Evolutionary conservation across 2,113 vertebrate genomes (phyloP).

Genomic region (Thalassarche chlororhynchos): DNA sequence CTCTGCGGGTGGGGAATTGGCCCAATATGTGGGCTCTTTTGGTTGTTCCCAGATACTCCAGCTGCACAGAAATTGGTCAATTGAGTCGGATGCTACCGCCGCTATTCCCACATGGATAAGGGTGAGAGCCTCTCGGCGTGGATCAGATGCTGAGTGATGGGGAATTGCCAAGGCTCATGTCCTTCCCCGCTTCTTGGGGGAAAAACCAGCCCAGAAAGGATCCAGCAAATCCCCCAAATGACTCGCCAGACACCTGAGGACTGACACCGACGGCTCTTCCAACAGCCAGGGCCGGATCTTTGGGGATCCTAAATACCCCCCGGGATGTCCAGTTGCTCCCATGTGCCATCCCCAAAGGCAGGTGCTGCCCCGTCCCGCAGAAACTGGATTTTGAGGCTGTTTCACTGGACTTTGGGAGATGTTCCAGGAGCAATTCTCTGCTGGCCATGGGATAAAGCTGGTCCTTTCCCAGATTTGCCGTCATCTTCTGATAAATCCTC

Average conservation of each 20-base stretch:
- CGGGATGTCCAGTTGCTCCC: accelerated
- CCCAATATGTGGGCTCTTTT: accelerated
- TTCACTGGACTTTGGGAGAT: background rate
- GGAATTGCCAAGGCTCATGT: background rate
- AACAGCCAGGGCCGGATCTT: accelerated
- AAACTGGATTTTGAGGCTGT: background rate
- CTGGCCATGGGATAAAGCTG: background rate
- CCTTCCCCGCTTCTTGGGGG: background rate
- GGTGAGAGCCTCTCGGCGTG: accelerated
- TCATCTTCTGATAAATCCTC: background rate
- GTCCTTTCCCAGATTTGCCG: background rate
- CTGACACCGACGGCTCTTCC: background rate
- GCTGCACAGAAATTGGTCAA: background rate
- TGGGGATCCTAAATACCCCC: background rate
- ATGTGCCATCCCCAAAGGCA: accelerated
- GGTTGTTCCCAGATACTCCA: background rate
- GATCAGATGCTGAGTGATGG: accelerated
- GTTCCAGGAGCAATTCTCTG: background rate
- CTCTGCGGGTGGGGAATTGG: background rate
- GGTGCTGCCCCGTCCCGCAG: accelerated
- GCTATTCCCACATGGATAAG: accelerated
- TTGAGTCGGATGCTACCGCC: accelerated
- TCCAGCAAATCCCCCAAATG: background rate
- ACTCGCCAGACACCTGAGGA: accelerated
- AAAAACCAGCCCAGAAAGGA: background rate